Evolutionary conservation across 1,140 invertebrate species (phyloP), one percentile per base, ranked within the genome.

Genomic region (Lepidostoma basale): DNA sequence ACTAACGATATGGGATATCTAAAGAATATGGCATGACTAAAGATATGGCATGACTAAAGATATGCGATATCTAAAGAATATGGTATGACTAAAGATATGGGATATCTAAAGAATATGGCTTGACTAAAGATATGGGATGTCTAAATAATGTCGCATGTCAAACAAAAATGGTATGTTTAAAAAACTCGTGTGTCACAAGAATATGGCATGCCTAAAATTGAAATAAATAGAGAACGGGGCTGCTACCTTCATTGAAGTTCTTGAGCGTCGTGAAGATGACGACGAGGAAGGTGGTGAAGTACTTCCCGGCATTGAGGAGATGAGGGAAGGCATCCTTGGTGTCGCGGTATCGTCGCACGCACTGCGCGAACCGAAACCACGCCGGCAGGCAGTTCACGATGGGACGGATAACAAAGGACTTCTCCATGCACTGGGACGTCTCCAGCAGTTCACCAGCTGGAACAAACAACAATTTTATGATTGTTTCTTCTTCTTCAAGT

Each of bases 351-450:
- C 98, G 92, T 1, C 98, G 85, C 6, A 99, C 78, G 75, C 98
- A 99, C 78, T 99, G 98, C 20, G 96, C 94, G 82, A 99, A 99
- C 47, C 98, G 89, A 75, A 97, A 96, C 94, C 96, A 98, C 0
- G 97, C 96, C 0, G 98, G 98, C 5, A 99, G 77, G 74, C 93
- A 92, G 74, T 92, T 91, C 0, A 99, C 91, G 12, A 98, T 81
- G 2, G 94, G 90, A 10, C 94, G 85, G 9, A 88, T 79, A 25
- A 88, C 80, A 10, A 88, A 81, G 44, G 87, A 88, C 68, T 86
- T 88, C 45, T 86, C 84, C 73, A 88, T 85, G 63, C 86, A 87
- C 65, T 88, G 86, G 3, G 84, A 85, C 0, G 85, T 81, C 72
- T 88, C 87, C 87, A 64, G 16, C 2, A 56, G 4, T 74, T 42